Evolutionary conservation across 2,888 invertebrate species (phyloP).

Genomic region (Poecilus cupreus): DNA sequence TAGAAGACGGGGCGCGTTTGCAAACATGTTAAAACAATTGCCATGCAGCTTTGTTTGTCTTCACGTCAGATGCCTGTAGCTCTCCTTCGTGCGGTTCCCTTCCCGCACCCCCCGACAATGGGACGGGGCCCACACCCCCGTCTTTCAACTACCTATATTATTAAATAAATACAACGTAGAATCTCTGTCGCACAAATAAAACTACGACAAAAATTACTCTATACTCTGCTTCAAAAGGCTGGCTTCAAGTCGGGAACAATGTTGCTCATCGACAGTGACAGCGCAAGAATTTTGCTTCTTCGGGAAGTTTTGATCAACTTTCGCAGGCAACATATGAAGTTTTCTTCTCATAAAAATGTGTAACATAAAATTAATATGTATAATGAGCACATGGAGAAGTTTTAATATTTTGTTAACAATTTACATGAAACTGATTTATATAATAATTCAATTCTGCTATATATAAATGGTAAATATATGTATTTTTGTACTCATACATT

Average conservation of each 20-base stretch:
- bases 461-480: too few species aligned
- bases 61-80: conserved; percentile 59
- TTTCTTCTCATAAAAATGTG: too few species aligned
- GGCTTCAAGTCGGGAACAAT: background rate
- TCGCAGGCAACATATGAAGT: too few species aligned
- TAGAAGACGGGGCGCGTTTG: conserved; percentile 54
- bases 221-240: conserved; percentile 22
- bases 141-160: conserved; percentile 57
- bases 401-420: too few species aligned
- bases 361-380: too few species aligned
- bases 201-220: conserved; percentile 27
- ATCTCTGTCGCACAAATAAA: conserved; percentile 17
- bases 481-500: too few species aligned
- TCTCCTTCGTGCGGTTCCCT: background rate
- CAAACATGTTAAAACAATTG: conserved; percentile 62
- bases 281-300: background rate
- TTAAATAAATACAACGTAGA: conserved; percentile 57
- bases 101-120: background rate
- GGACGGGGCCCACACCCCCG: conserved; percentile 51
- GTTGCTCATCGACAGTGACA: background rate
- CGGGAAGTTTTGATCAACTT: background rate
- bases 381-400: too few species aligned
- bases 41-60: conserved; percentile 60
- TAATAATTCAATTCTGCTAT: too few species aligned
- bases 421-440: too few species aligned